phyloP scores from a whole-genome alignment of 2,113 vertebrate species.

The Grus americana region DNA sequence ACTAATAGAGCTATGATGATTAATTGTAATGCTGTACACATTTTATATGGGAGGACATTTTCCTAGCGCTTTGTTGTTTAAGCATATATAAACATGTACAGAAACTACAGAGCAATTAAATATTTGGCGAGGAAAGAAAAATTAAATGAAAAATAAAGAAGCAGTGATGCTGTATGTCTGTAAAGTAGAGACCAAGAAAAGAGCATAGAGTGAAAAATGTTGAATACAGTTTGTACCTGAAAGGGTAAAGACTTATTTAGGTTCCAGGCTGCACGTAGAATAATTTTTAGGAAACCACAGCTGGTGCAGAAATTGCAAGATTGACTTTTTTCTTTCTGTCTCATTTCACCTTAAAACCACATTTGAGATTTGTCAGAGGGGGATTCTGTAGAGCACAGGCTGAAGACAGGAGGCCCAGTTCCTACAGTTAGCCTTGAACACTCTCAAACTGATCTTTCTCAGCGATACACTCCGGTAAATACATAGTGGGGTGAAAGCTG shows the following conservation, averaged over 20 bases:
- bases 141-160: not conserved
- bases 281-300: not conserved
- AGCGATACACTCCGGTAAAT: not conserved
- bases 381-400: not conserved
- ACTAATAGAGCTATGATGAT: not conserved
- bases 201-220: not conserved
- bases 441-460: not conserved
- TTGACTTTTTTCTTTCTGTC: not conserved
- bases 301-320: not conserved
- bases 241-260: not conserved
- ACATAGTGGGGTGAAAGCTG: not conserved
- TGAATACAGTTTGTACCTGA: not conserved
- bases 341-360: not conserved
- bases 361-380: not conserved
- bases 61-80: not conserved
- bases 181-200: not conserved
- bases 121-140: not conserved
- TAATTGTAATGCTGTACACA: not conserved
- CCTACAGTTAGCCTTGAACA: not conserved
- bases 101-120: not conserved
- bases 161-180: not conserved
- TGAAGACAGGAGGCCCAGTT: not conserved
- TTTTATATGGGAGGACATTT: not conserved
- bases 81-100: not conserved
- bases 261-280: not conserved